A percentile compares a stretch with the other conserved stretches of the same genome.
Evolutionary conservation across 2,113 vertebrate species (phyloP).

Genomic region (Cariama cristata): DNA sequence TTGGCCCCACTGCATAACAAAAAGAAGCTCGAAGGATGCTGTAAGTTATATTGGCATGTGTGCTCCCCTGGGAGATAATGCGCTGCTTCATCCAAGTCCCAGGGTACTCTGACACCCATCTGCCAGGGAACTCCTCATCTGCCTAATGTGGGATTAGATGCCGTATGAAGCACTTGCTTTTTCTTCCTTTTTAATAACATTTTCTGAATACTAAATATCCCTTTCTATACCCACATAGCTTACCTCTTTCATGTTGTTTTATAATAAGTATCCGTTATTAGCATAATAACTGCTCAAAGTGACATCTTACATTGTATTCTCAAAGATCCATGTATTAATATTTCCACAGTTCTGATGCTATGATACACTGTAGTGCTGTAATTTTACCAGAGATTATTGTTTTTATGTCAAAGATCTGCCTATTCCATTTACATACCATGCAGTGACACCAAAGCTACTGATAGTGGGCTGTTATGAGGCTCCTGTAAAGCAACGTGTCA

Average conservation of each 20-base stretch:
- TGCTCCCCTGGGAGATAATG: neutral
- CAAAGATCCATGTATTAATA: slow-evolving; percentile 67
- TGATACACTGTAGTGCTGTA: slow-evolving; percentile 53
- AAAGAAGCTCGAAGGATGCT: neutral
- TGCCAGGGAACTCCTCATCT: slow-evolving; percentile 55
- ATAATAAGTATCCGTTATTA: slow-evolving; percentile 58
- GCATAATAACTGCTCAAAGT: slow-evolving; percentile 65
- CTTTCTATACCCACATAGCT: slow-evolving; percentile 45
- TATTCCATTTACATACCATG: slow-evolving; percentile 37
- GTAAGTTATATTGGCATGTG: neutral
- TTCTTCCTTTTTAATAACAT: slow-evolving; percentile 28
- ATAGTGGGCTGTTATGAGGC: slow-evolving; percentile 5
- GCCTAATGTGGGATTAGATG: slow-evolving; percentile 55
- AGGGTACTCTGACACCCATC: slow-evolving; percentile 23
- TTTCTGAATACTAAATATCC: slow-evolving; percentile 49
- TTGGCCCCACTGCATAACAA: neutral
- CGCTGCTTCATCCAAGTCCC: slow-evolving; percentile 35
- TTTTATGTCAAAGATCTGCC: slow-evolving; percentile 64
- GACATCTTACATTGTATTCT: slow-evolving; percentile 67
- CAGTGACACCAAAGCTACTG: slow-evolving; percentile 54
- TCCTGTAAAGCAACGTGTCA: slow-evolving; percentile 36
- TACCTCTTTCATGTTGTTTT: slow-evolving; percentile 69
- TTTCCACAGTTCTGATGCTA: slow-evolving; percentile 61
- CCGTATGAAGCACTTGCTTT: slow-evolving; percentile 24
- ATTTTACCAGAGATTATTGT: slow-evolving; percentile 64